These are phyloP conservation scores for Ascaphus truei DNA, from an alignment of 2,113 vertebrate genomes.

Conservation along the genomic window DNA sequence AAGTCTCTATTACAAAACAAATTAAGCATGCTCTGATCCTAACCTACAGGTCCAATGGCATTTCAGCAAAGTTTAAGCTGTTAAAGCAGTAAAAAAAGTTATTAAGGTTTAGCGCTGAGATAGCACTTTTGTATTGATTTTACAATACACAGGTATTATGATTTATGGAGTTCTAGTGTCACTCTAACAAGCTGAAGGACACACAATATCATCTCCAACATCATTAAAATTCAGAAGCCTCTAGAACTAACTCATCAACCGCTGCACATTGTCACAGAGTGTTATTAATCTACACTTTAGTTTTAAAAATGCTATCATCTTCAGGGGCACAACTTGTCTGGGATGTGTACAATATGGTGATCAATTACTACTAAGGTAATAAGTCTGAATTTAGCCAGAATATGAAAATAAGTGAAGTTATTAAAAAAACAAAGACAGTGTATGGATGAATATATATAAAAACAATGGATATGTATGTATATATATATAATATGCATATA, in stretches of 20 bases:
- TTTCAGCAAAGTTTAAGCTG: constrained; percentile 94
- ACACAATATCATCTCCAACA: constrained; percentile 99
- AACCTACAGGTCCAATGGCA: constrained; percentile 88
- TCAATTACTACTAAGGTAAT: not conserved
- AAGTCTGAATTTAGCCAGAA: not conserved
- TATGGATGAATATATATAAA: not conserved
- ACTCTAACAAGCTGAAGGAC: constrained; percentile 99
- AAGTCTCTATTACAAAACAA: constrained; percentile 99
- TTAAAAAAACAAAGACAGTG: not conserved
- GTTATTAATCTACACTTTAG: constrained; percentile 46
- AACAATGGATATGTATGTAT: not conserved
- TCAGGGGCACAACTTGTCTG: constrained; percentile 40
- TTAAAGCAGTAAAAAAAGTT: constrained; percentile 91
- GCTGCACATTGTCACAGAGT: constrained; percentile 81
- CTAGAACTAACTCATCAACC: constrained; percentile 97
- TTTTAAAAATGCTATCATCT: constrained; percentile 50
- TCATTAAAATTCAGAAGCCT: constrained; percentile 99
- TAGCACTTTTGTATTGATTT: constrained; percentile 99
- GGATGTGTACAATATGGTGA: constrained; percentile 19
- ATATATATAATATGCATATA: not conserved
- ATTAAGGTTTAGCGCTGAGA: constrained; percentile 96
- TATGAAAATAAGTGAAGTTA: not conserved
- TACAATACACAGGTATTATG: constrained; percentile 99
- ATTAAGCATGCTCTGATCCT: constrained; percentile 96
- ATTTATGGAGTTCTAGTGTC: constrained; percentile 99